Base-by-base conservation (phyloP, 2,888 invertebrate species). In the Leucania comma region DNA sequence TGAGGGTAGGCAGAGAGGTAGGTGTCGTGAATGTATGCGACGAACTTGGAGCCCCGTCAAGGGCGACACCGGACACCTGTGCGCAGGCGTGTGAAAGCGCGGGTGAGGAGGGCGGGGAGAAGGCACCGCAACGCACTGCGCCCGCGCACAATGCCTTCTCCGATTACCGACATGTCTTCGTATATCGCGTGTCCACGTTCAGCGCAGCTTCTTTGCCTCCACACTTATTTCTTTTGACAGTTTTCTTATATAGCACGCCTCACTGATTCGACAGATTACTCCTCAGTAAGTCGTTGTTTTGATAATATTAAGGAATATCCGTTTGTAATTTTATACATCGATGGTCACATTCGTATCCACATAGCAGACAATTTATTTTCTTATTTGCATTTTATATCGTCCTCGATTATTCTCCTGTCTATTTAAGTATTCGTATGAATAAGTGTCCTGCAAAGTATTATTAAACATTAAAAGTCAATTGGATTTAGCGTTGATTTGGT, bases 61-160 rank as follows among this genome's bases (percentile, higher is more conserved):
- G 95, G 95, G 95, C 95, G 95, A 94, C 90, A 96, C 85, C 90
- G 89, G 94, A 96, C 94, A 96, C 95, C 95, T 94, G 95, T 93
- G 94, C 93, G 93, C 94, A 91, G 92, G 93, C 93, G 94, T 95
- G 95, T 95, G 95, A 95, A 94, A 95, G 94, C 92, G 93, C 92
- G 87, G 84, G 78, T 79, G 81, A 82, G 82, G 82, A 82, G 80
- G 72, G 83, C 75, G 77, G 78, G 88, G 86, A 88, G 78, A 58
- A 78, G 85, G 89, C 87, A 89, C 86, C 92, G 94, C 94, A 92
- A 95, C 95, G 95, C 94, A 93, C 93, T 85, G 92, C 93, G 95
- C 93, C 89, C 92, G 92, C 88, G 90, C 92, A 96, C 94, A 96
- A 96, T 95, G 90, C 92, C 93, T 91, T 93, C 95, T 96, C 95